Base-by-base conservation (phyloP, 2,888 invertebrate species). In the Brachycybe producta region DNA sequence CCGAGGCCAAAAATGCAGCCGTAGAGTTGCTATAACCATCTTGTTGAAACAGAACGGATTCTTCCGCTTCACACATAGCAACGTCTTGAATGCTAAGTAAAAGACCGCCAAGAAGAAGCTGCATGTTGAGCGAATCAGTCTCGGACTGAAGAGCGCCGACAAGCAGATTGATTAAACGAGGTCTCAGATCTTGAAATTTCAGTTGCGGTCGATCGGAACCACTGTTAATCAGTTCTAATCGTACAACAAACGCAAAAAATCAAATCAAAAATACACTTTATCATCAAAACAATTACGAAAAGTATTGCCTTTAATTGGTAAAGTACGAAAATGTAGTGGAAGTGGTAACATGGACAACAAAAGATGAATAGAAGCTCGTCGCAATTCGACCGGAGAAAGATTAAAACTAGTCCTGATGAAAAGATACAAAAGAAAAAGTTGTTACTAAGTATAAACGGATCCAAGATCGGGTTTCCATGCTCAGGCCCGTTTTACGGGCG, bases 361-460 rank as follows among this genome's bases (percentile, higher is more conserved):
- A 47, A 94, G 75, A 62, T 92, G 85, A 54, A 94, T 90, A 27
- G 92, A 88, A 2, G 95, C 87, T 59, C 87, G 80, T 54, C 97
- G 75, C 52, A 98, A 70, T 62, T 72, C 71, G n/a, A 68, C 63
- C 15, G 36, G 43, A 13, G 38, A 23, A 5, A 51, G 45, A 24
- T 43, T 44, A 15, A 28, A 45, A 28, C 43, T 44, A 24, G 39
- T 19, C 34, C 51, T 51, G 19, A 8, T 8, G 8, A 35, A 35
- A 43, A 7, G n/a, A n/a, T 23, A 38, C 8, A 39, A 8, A 26
- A 41, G 11, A 13, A 44, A 2, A 44, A 28, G 15, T 3, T 15
- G 23, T 30, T 28, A 27, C 8, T 7, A 44, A 44, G 23, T n/a
- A n/a, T n/a, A n/a, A n/a, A n/a, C n/a, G n/a, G n/a, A n/a, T n/a